Base-by-base conservation (phyloP, 1,140 invertebrate species). In the Bombus difficillimus region DNA sequence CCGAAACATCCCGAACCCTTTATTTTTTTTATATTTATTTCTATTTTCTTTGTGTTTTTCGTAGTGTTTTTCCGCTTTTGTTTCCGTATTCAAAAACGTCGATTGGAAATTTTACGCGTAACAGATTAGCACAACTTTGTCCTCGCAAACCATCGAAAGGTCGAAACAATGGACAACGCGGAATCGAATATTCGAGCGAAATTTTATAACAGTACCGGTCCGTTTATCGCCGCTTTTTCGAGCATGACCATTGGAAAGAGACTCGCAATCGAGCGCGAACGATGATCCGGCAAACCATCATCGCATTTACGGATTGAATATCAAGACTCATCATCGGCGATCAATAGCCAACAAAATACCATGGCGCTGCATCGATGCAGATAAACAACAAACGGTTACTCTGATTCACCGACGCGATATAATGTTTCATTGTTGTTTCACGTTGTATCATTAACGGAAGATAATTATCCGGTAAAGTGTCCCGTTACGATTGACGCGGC, bases 281-380 rank as follows among this genome's bases (percentile, higher is more conserved):
- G 18, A 72, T 66, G 41, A 84, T 78, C 37, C 64, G n/a, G 25
- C 57, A 10, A 37, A 59, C 71, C 37, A 41, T 81, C 71, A 41
- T 75, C 37, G 59, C 79, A 68, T 81, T 85, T 75, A 59, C 43
- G 43, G 78, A 81, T 85, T n/a, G 34, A 74, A 85, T 74, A 82
- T 86, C 79, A 39, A 68, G 69, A 73, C 68, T 85, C 83, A 57
- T 81, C 79, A 53, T 75, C 62, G 83, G 9, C 71, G 13, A 74
- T 81, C 71, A 80, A 41, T 28, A 13, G n/a, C 13, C 43, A 71
- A 80, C 68, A 73, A 85, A 71, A 80, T 53, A 62, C 57, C 25
- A 62, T 1, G 37, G 47, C 13, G 69, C 34, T 73, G 69, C 59
- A 64, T 53, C 78, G 34, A 34, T 74, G 77, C 22, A 34, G 34